These are phyloP conservation scores for Meloe dianella DNA, from an alignment of 2,888 invertebrate species.

Conservation along the genomic window DNA sequence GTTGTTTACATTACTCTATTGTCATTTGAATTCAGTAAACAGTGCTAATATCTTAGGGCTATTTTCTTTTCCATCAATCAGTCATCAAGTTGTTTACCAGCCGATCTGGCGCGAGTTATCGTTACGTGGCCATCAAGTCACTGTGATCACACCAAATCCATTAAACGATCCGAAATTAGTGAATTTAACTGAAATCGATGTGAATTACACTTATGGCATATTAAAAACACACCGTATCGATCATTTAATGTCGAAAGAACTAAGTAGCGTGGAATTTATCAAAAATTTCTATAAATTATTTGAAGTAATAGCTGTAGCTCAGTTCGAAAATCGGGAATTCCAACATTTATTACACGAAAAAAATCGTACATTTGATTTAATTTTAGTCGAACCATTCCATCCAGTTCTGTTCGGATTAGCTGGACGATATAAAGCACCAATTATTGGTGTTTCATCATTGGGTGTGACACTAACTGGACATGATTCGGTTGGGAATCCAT, in stretches of 20 bases:
- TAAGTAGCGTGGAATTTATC: neutral
- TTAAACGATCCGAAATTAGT: constrained; percentile 24
- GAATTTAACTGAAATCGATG: constrained; percentile 36
- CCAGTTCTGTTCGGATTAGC: constrained; percentile 26
- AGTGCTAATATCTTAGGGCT: constrained; percentile 32
- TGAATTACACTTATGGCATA: constrained; percentile 44
- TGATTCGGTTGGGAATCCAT: constrained; percentile 25
- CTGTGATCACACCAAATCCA: constrained; percentile 43
- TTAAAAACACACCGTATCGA: neutral
- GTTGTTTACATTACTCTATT: neutral
- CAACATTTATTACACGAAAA: neutral
- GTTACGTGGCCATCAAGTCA: constrained; percentile 44
- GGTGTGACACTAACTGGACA: constrained; percentile 15
- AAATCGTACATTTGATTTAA: constrained; percentile 27
- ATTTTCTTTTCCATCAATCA: constrained; percentile 29
- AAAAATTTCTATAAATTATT: neutral
- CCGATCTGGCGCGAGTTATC: constrained; percentile 32
- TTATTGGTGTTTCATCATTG: constrained; percentile 28
- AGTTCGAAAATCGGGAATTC: neutral
- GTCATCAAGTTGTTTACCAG: constrained; percentile 33
- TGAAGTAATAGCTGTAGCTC: neutral
- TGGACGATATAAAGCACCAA: constrained; percentile 27
- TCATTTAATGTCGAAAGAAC: neutral
- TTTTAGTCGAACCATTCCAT: constrained; percentile 28
- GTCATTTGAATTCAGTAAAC: neutral